Evolutionary conservation across 2,888 invertebrate genomes (phyloP), one percentile per base, ranked within the genome.

Genomic region (Lymantria dispar): DNA sequence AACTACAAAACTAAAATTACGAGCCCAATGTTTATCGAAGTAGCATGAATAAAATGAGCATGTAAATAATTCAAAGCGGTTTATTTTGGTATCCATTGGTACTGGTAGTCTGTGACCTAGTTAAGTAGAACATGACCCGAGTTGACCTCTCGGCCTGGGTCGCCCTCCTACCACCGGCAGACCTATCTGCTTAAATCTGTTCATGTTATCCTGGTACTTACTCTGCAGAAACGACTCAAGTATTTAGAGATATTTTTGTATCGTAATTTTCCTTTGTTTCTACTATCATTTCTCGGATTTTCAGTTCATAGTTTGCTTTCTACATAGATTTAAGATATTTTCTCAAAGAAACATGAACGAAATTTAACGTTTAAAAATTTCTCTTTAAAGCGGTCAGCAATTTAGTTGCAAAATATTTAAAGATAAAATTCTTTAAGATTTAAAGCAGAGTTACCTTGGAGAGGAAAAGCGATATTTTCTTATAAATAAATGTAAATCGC

Each of bases 81-180:
- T 84, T 87, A 83, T 85, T 87, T 87, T 80, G 81, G 79, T 81
- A 69, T 54, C 68, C 54, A 70, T 74, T 64, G 66, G 76, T 64
- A 61, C 53, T 78, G 78, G 77, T 79, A 82, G 81, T 81, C 81
- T 83, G 81, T 72, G 87, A 84, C 89, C 88, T 64, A 85, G 83
- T 82, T 88, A 65, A 74, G 75, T 80, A 70, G 74, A 70, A 54
- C 61, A 63, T 75, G 85, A 84, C 85, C 85, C 70, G 72, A 48
- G 79, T 76, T 85, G 88, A 88, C 89, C 88, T 76, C 83, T 64
- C 75, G 77, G 75, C 85, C 81, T 83, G 78, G 87, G 88, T 83
- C 86, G 61, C 54, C 62, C 53, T 65, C 66, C 54, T 61, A 60
- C 60, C 52, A 48, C 52, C 48, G 56, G 51, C 55, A 61, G 62